These are phyloP conservation scores for Uloborus plumipes DNA, from an alignment of 2,888 invertebrate species.

Conservation along the genomic window DNA sequence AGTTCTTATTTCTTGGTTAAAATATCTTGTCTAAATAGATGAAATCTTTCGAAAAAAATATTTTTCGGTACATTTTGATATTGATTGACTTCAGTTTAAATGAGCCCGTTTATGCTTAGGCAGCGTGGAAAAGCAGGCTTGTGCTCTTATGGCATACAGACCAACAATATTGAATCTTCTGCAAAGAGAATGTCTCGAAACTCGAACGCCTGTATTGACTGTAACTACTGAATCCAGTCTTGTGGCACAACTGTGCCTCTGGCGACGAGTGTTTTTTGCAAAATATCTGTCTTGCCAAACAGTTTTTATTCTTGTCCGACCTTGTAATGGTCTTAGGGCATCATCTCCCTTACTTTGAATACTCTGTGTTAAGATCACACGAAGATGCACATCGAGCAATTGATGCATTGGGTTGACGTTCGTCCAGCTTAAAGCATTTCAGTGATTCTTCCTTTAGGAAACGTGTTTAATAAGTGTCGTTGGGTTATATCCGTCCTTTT, in stretches of 20 bases:
- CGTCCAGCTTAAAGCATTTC: too few relatives aligned
- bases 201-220: conserved; percentile 1
- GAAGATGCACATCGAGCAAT: neutral
- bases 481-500: too few relatives aligned
- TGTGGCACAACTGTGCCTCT: conserved; percentile 2
- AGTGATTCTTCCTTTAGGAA: too few relatives aligned
- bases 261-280: neutral
- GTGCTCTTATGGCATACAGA: neutral
- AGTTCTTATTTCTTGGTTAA: too few relatives aligned
- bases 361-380: neutral
- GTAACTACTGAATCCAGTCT: conserved; percentile 16
- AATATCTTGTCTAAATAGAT: too few relatives aligned
- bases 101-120: neutral
- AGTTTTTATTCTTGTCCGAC: neutral
- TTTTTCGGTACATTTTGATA: too few relatives aligned
- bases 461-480: too few relatives aligned
- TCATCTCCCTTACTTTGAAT: neutral
- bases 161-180: neutral
- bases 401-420: too few relatives aligned
- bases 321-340: neutral
- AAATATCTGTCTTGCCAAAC: neutral
- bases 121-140: neutral
- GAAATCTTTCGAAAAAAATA: too few relatives aligned
- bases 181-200: conserved; percentile 1
- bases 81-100: neutral